Conservation (phyloP, 1,140 invertebrate genomes). For the Macrotrachela quadricornifera region DNA sequence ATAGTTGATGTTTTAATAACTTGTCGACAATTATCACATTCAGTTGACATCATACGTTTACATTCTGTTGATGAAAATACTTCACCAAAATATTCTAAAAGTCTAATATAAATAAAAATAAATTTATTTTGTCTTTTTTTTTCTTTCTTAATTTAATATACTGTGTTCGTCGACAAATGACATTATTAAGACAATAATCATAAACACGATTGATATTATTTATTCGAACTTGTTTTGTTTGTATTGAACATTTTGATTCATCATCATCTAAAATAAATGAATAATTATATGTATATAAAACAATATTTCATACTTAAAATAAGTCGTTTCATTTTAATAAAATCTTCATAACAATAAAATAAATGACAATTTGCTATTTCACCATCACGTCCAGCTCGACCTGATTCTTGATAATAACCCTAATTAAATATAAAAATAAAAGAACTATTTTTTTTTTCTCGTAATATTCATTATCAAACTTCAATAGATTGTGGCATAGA, state of each 20-base stretch:
- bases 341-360: conserved; percentile 61
- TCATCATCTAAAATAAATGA: background rate
- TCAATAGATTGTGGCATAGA: conserved; percentile 44
- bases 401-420: conserved; percentile 92
- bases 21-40: background rate
- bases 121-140: too few relatives aligned
- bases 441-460: too few relatives aligned
- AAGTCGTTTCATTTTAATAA: background rate
- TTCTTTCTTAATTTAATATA: conserved; percentile 12
- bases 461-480: too few relatives aligned
- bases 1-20: too few relatives aligned
- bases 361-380: conserved; percentile 52
- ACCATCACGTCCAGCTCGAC: conserved; percentile 75
- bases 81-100: conserved; percentile 83
- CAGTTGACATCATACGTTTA: conserved; percentile 26
- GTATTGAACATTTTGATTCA: conserved; percentile 15
- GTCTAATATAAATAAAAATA: too few relatives aligned
- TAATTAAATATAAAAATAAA: conserved; percentile 22
- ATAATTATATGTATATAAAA: conserved; percentile 14
- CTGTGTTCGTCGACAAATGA: conserved; percentile 62
- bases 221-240: conserved; percentile 49
- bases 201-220: conserved; percentile 71
- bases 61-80: conserved; percentile 43
- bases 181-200: conserved; percentile 67
- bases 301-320: background rate